Evolutionary conservation across 2,113 vertebrate species (phyloP).

Genomic region (Saguinus midas): DNA sequence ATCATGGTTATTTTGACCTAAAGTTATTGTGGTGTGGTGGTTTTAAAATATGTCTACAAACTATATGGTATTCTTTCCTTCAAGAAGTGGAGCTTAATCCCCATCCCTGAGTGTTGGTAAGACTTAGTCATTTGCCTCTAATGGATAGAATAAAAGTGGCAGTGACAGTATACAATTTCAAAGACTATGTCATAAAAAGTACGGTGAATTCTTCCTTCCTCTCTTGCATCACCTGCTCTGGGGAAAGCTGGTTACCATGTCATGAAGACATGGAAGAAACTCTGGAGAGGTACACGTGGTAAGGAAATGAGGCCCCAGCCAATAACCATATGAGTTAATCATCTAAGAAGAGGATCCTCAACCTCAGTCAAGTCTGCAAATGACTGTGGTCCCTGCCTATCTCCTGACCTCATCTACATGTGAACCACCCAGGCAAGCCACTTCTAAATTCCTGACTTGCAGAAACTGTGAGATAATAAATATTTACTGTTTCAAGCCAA

Average conservation of each 20-base stretch:
- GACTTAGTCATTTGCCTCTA: background rate
- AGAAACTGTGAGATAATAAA: background rate
- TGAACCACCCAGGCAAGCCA: background rate
- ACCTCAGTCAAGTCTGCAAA: background rate
- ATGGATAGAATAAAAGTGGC: background rate
- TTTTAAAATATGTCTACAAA: background rate
- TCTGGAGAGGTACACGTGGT: fast-evolving
- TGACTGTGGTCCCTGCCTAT: background rate
- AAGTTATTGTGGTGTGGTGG: background rate
- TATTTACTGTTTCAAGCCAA: background rate
- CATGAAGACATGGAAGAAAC: background rate
- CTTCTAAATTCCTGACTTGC: background rate
- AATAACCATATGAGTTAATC: background rate
- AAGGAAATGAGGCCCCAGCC: background rate
- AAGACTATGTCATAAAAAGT: background rate
- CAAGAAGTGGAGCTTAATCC: background rate
- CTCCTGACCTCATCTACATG: background rate
- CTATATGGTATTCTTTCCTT: background rate
- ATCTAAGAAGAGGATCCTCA: background rate
- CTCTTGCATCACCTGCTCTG: background rate
- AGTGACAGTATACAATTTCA: background rate
- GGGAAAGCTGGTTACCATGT: background rate
- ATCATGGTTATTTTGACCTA: background rate
- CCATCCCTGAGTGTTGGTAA: background rate
- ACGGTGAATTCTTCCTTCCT: background rate